phyloP scores from a whole-genome alignment of 30 jellyfish, hydroid and myxozoan genomes.

The Chrysaora quinquecirrha region DNA sequence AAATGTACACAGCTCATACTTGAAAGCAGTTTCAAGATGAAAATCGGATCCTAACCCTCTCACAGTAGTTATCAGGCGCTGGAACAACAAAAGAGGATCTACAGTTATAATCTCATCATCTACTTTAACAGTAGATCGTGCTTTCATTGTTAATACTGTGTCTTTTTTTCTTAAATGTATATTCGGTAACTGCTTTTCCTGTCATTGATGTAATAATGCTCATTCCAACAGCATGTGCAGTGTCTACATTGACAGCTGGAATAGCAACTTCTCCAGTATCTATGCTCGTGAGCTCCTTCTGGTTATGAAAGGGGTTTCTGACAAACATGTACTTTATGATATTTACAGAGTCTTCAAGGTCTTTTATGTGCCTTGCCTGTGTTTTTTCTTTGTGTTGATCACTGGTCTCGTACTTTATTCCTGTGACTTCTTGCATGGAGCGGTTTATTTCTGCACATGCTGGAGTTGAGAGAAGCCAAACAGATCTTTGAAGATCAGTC shows the following conservation, averaged over 20 bases:
- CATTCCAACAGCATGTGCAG: conserved; percentile 21
- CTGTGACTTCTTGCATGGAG: conserved; percentile 26
- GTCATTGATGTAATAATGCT: conserved; percentile 21
- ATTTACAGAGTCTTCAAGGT: conserved; percentile 13
- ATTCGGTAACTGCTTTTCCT: conserved; percentile 26
- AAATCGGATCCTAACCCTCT: conserved; percentile 20
- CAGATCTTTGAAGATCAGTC: conserved; percentile 7
- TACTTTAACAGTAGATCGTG: conserved; percentile 18
- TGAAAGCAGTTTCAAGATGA: conserved; percentile 12
- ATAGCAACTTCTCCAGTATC: conserved; percentile 37
- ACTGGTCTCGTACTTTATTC: conserved; percentile 11
- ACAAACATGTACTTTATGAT: neutral
- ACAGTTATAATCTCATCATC: conserved; percentile 15
- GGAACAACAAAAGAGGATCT: conserved; percentile 28
- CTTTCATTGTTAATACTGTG: conserved; percentile 8
- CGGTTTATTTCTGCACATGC: conserved; percentile 12
- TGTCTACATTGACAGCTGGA: conserved; percentile 30
- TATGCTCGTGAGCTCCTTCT: conserved; percentile 30
- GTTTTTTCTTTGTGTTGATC: conserved; percentile 15
- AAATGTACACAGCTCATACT: conserved; percentile 11
- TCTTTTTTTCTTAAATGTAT: conserved; percentile 12
- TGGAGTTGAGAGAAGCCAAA: conserved; percentile 11
- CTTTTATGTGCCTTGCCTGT: conserved; percentile 11
- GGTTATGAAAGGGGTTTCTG: conserved; percentile 32
- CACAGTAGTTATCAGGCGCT: conserved; percentile 29